phyloP scores from a whole-genome alignment of 2,113 vertebrate species.

The Morone saxatilis region DNA sequence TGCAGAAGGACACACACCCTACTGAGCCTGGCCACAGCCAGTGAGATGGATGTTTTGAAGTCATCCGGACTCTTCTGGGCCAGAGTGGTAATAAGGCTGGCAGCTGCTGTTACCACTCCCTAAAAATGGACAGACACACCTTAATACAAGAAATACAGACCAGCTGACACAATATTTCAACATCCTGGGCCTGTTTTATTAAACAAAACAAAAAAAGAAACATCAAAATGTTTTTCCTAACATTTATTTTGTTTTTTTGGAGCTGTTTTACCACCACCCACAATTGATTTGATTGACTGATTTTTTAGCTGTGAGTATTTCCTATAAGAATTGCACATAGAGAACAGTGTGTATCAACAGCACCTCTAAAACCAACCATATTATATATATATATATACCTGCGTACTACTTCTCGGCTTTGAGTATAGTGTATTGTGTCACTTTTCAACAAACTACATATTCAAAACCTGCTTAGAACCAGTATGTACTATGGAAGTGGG shows the following conservation, averaged over 20 bases:
- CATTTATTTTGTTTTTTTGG: too few species aligned
- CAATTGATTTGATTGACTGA: too few species aligned
- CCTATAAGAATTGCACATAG: neutral
- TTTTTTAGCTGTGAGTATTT: neutral
- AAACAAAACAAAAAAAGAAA: neutral
- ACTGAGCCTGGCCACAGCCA: constrained; percentile 90
- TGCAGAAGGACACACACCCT: constrained; percentile 76
- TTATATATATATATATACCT: too few species aligned
- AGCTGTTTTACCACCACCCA: too few species aligned
- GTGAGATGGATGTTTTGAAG: constrained; percentile 90
- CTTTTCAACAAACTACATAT: neutral
- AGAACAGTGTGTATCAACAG: neutral
- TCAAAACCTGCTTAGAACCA: neutral
- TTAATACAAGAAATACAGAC: neutral
- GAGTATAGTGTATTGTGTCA: neutral
- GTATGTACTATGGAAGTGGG: neutral
- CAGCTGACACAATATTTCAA: neutral
- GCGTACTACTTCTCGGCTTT: neutral
- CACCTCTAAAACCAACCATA: neutral
- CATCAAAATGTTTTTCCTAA: neutral
- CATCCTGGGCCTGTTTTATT: neutral
- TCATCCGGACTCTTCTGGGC: constrained; percentile 93
- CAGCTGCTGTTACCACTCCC: constrained; percentile 92
- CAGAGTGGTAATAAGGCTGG: constrained; percentile 90
- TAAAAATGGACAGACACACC: constrained; percentile 51